Percentiles rank a stretch among this genome's conserved stretches.
Conservation (phyloP, 2,888 invertebrate species). For the Drosophila recens region DNA sequence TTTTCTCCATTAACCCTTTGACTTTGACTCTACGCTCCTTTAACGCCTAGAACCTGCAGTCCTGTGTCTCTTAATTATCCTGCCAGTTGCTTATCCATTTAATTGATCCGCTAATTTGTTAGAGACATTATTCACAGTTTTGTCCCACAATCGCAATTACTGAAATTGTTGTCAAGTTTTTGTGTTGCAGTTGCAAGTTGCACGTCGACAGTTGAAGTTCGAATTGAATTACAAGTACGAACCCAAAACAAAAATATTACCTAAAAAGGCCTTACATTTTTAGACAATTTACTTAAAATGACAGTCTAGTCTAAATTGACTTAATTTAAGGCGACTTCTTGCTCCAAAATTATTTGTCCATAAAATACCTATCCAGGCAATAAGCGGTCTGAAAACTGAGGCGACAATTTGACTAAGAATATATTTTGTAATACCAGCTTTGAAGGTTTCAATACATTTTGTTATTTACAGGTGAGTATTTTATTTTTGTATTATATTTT, state of each 20-base stretch:
- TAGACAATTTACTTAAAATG: background rate
- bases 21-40: background rate
- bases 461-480: no score
- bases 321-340: no score
- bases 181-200: constrained; percentile 13
- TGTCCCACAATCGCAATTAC: constrained; percentile 12
- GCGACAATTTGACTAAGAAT: no score
- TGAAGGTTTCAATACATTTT: no score
- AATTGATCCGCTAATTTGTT: constrained; percentile 21
- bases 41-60: background rate
- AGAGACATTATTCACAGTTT: background rate
- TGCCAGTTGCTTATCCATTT: constrained; percentile 11
- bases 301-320: no score
- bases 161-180: constrained; percentile 4
- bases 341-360: no score
- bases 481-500: no score
- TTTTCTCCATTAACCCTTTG: background rate
- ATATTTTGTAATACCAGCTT: no score
- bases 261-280: background rate
- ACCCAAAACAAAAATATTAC: background rate
- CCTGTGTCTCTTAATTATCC: background rate
- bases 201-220: constrained; percentile 6
- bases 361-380: no score
- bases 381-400: no score
- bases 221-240: constrained; percentile 1